These are phyloP conservation scores for Aegithalos caudatus DNA, from an alignment of 2,113 vertebrate species.

Conservation along the genomic window DNA sequence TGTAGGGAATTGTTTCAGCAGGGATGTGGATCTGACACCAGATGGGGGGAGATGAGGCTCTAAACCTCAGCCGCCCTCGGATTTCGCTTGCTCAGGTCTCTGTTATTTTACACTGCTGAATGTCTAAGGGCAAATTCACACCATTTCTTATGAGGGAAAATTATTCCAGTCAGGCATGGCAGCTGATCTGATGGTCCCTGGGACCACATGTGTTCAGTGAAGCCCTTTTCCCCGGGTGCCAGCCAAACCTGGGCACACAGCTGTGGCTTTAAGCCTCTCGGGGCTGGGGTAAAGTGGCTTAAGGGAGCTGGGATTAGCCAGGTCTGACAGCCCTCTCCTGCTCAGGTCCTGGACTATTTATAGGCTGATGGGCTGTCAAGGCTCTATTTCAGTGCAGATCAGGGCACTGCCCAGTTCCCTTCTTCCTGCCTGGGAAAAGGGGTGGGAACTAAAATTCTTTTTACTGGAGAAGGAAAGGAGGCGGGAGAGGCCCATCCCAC, in stretches of 20 bases:
- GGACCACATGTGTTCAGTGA: neutral
- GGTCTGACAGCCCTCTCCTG: constrained; percentile 2
- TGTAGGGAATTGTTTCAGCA: neutral
- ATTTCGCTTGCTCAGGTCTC: neutral
- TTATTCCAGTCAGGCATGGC: fast-evolving
- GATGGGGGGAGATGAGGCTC: neutral
- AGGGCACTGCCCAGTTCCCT: neutral
- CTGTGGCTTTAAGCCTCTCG: constrained; percentile 1
- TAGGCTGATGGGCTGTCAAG: neutral
- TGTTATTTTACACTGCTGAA: neutral
- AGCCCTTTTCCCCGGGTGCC: neutral
- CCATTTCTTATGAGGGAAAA: neutral
- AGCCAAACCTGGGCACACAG: neutral
- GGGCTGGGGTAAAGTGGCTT: neutral
- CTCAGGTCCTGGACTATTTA: constrained; percentile 17
- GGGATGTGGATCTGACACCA: neutral
- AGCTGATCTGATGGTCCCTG: neutral
- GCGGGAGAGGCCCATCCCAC: neutral
- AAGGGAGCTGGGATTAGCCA: neutral
- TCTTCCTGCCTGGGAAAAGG: neutral
- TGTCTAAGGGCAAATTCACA: neutral
- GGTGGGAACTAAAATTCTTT: neutral
- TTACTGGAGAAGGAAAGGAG: neutral
- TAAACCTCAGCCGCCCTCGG: neutral
- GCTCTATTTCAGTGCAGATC: neutral